phyloP scores from a whole-genome alignment of 2,797 vertebrate genomes.

The Oreochromis mossambicus region DNA sequence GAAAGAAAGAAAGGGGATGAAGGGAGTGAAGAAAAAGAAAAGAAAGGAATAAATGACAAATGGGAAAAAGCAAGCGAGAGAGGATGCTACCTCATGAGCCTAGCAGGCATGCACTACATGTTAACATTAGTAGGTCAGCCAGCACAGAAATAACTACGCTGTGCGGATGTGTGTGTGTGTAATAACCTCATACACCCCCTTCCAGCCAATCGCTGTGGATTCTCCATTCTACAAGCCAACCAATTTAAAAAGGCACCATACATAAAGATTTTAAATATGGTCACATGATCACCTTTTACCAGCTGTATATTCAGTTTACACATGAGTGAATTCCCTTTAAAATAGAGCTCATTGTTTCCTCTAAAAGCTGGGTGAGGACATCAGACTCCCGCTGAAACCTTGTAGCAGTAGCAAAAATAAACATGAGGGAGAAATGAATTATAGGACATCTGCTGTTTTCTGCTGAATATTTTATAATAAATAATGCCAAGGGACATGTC shows the following conservation, averaged over 20 bases:
- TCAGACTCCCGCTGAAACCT: background rate
- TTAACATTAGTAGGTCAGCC: conserved; percentile 75
- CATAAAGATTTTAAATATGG: conserved; percentile 32
- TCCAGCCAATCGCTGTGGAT: conserved; percentile 12
- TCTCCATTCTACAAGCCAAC: conserved; percentile 9
- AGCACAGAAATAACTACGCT: conserved; percentile 69
- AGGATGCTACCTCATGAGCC: conserved; percentile 66
- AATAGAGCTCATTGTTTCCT: background rate
- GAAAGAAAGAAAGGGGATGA: background rate
- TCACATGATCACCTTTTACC: conserved; percentile 31
- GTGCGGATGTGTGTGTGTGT: conserved; percentile 31
- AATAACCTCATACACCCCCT: conserved; percentile 31
- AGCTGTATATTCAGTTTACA: conserved; percentile 40
- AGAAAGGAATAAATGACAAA: background rate
- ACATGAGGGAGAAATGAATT: background rate
- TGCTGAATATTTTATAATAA: background rate
- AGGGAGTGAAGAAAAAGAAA: background rate
- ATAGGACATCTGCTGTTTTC: background rate
- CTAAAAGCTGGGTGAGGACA: background rate
- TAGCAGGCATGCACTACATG: conserved; percentile 69
- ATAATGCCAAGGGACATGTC: background rate
- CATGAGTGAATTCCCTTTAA: conserved; percentile 11
- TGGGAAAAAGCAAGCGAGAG: background rate
- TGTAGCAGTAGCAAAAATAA: background rate
- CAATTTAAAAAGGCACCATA: conserved; percentile 30